Percentiles rank a stretch among this genome's conserved stretches.
These are phyloP conservation scores for Muraenolepis orangiensis DNA, from an alignment of 2,797 vertebrate genomes.

Conservation along the genomic window DNA sequence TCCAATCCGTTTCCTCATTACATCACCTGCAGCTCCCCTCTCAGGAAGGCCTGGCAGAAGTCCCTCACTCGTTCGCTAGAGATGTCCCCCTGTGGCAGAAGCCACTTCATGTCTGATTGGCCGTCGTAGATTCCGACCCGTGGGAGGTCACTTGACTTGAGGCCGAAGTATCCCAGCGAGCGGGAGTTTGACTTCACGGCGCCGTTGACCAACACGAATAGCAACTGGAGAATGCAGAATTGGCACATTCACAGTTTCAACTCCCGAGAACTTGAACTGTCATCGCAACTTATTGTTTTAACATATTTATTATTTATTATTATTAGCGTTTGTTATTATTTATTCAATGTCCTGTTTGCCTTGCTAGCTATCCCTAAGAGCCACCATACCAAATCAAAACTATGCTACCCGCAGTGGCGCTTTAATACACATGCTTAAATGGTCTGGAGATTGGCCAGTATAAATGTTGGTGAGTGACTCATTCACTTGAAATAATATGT, in stretches of 20 bases:
- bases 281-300: no score
- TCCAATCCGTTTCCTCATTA: background rate
- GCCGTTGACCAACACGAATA: slow-evolving; percentile 87
- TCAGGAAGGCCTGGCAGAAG: slow-evolving; percentile 80
- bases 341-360: no score
- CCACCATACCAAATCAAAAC: no score
- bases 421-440: no score
- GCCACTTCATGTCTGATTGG: slow-evolving; percentile 75
- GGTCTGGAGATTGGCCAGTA: no score
- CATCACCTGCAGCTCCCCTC: slow-evolving; percentile 71
- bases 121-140: slow-evolving; percentile 81
- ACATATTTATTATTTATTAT: background rate
- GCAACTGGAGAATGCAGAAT: slow-evolving; percentile 73
- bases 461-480: no score
- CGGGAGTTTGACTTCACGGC: slow-evolving; percentile 71
- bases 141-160: slow-evolving; percentile 81
- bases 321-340: no score
- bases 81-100: slow-evolving; percentile 74
- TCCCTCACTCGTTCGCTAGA: slow-evolving; percentile 68
- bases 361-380: no score
- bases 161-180: slow-evolving; percentile 79
- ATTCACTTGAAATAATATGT: no score
- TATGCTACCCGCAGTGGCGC: no score
- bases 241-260: no score
- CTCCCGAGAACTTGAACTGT: no score